These are phyloP conservation scores for Petrolisthes manimaculis DNA, from an alignment of 2,888 invertebrate genomes.

Conservation along the genomic window DNA sequence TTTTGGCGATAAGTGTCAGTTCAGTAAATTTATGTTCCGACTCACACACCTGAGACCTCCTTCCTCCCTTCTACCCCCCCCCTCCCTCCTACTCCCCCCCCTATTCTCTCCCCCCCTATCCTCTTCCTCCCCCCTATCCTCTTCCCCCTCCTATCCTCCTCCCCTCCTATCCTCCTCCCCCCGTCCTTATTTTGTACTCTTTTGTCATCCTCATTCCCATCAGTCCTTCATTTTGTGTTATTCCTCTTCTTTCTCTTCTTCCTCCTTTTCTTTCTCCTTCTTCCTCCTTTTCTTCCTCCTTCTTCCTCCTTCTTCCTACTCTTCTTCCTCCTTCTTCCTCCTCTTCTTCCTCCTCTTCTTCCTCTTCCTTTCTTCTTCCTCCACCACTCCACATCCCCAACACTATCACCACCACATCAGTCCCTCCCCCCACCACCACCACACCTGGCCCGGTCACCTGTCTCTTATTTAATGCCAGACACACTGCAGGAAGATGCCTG, in stretches of 20 bases:
- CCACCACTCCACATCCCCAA: neutral
- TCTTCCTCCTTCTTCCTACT: neutral
- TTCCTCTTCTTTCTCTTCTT: neutral
- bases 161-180: neutral
- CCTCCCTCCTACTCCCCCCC: conserved; percentile 15
- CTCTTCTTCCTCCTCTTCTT: neutral
- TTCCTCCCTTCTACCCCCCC: neutral
- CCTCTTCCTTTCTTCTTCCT: neutral
- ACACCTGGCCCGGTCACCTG: too few species aligned
- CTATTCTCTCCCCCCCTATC: neutral
- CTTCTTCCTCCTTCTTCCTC: neutral
- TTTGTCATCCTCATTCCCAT: neutral
- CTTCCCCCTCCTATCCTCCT: neutral
- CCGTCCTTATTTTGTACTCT: neutral
- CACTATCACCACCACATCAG: neutral
- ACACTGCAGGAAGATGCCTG: neutral
- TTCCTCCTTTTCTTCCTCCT: neutral
- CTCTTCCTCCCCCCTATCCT: neutral
- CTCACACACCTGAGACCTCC: too few species aligned
- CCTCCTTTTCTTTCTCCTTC: neutral
- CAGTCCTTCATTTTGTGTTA: neutral
- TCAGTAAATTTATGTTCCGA: too few species aligned
- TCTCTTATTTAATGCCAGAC: too few species aligned
- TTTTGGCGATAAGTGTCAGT: too few species aligned
- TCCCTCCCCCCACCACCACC: neutral